phyloP scores from a whole-genome alignment of 2,113 vertebrate species.

The Elaphurus davidianus region DNA sequence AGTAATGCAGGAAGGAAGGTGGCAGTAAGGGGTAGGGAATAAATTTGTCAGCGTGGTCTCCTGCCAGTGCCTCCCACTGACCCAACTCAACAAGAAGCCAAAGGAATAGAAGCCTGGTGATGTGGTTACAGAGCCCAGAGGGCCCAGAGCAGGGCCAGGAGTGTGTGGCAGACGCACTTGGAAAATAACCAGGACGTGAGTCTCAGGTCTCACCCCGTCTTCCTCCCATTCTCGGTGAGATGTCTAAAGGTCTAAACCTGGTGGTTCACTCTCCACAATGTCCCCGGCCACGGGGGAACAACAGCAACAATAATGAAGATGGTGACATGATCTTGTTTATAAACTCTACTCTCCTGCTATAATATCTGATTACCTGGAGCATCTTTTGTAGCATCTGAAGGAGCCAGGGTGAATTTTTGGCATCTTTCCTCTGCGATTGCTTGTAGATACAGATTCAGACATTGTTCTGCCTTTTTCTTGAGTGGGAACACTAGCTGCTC shows the following conservation, averaged over 20 bases:
- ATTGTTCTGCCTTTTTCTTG: neutral
- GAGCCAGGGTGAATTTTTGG: neutral
- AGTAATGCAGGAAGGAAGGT: neutral
- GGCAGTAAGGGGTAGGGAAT: neutral
- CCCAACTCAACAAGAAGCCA: neutral
- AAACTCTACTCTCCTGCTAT: neutral
- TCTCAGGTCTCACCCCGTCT: fast-evolving
- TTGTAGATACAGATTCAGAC: neutral
- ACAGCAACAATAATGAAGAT: neutral
- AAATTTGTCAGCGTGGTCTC: neutral
- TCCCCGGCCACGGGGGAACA: neutral
- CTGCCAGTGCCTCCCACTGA: neutral
- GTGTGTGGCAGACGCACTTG: fast-evolving
- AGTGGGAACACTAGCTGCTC: neutral
- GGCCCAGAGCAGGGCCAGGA: neutral
- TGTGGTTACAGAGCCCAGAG: neutral
- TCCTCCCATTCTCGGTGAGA: neutral
- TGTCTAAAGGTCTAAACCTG: neutral
- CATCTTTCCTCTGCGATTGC: neutral
- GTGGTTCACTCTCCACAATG: neutral
- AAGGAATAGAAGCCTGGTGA: neutral
- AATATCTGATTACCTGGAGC: neutral
- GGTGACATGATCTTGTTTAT: neutral
- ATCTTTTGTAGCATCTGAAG: neutral
- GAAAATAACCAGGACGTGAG: neutral